Percentiles rank a stretch among this genome's conserved stretches.
phyloP scores from a whole-genome alignment of 2,888 invertebrate genomes.

The Stictocephala bisonia region DNA sequence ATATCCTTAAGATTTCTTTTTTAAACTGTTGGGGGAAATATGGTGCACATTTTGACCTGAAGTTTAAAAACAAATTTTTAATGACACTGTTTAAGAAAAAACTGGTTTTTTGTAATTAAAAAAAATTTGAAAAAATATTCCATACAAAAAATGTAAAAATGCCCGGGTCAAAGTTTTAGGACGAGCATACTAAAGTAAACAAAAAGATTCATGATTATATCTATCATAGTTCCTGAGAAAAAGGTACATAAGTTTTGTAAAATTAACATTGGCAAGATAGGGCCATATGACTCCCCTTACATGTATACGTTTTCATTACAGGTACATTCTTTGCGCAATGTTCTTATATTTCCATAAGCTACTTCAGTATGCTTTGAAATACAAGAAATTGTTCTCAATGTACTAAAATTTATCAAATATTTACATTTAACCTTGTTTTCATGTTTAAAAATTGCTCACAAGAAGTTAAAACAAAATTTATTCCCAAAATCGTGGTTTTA shows the following conservation, averaged over 20 bases:
- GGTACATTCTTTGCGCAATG: too few relatives aligned
- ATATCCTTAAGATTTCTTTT: conserved; percentile 13
- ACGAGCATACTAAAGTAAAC: neutral
- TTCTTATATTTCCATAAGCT: too few relatives aligned
- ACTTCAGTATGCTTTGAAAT: too few relatives aligned
- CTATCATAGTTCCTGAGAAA: neutral
- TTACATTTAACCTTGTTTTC: too few relatives aligned
- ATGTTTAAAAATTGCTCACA: too few relatives aligned
- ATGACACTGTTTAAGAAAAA: neutral
- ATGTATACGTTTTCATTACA: too few relatives aligned
- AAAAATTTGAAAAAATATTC: neutral
- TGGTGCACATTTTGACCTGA: neutral
- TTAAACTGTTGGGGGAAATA: neutral
- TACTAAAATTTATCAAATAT: too few relatives aligned
- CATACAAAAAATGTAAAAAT: neutral
- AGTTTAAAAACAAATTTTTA: neutral
- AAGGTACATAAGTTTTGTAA: neutral
- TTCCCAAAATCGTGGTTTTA: too few relatives aligned
- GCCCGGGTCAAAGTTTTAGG: too few relatives aligned
- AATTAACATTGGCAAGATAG: conserved; percentile 23
- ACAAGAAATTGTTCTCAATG: too few relatives aligned
- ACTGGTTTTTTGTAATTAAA: neutral
- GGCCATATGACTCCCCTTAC: too few relatives aligned
- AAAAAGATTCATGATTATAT: neutral
- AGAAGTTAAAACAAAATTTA: too few relatives aligned